phyloP scores from a whole-genome alignment of 2,113 vertebrate species.

The Tylochromis polylepis region DNA sequence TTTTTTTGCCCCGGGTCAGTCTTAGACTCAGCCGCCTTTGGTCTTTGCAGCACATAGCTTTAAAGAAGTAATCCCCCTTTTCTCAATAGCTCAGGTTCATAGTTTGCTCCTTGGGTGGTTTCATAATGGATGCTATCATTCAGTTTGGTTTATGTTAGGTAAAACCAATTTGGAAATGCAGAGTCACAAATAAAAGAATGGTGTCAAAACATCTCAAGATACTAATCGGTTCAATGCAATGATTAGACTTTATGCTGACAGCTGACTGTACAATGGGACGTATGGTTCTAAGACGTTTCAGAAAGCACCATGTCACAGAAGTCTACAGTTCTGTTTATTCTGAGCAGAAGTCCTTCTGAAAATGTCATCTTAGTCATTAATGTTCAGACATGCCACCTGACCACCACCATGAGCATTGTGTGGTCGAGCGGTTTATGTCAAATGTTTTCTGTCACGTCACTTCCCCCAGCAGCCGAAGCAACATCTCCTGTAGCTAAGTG shows the following conservation, averaged over 20 bases:
- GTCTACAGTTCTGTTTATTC: not conserved
- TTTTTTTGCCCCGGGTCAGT: not conserved
- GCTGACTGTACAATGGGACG: not conserved
- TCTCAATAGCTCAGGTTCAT: not conserved
- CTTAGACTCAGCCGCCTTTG: not conserved
- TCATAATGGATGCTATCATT: not conserved
- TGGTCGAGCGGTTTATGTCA: not conserved
- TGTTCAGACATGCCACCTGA: not conserved
- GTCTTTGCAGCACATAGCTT: not conserved
- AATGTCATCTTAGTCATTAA: not conserved
- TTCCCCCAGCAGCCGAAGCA: not conserved
- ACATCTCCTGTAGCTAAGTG: not conserved
- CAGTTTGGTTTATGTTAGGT: not conserved
- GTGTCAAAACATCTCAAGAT: not conserved
- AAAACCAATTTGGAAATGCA: not conserved
- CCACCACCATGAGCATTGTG: not conserved
- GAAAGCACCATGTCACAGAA: not conserved
- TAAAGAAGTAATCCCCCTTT: not conserved
- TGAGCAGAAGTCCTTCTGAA: not conserved
- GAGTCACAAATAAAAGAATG: not conserved
- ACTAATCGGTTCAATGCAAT: not conserved
- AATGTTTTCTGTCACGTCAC: not conserved
- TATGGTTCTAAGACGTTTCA: not conserved
- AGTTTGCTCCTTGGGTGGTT: not conserved
- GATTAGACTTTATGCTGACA: not conserved